These are phyloP conservation scores for Seriola quinqueradiata DNA, from an alignment of 2,113 vertebrate genomes.

Conservation along the genomic window DNA sequence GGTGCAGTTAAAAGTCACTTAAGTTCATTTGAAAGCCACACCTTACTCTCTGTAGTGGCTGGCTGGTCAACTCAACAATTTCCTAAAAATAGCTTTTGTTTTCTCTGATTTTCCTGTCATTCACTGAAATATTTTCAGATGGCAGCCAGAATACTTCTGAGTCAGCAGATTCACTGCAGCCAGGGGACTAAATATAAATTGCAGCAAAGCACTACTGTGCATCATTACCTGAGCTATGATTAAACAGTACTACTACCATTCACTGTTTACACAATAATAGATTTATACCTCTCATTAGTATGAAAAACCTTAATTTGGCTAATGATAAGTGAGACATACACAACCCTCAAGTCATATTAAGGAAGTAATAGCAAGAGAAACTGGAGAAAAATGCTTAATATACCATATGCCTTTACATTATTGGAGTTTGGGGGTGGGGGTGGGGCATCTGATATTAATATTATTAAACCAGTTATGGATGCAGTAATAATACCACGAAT, in stretches of 20 bases:
- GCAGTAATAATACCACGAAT: neutral
- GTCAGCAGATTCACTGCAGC: slow-evolving; percentile 23
- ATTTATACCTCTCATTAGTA: slow-evolving; percentile 17
- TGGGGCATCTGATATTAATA: no score
- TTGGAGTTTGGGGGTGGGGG: no score
- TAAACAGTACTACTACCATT: slow-evolving; percentile 28
- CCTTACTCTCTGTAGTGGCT: neutral
- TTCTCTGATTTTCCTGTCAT: slow-evolving; percentile 21
- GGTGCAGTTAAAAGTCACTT: neutral
- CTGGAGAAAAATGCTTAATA: neutral
- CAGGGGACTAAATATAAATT: slow-evolving; percentile 31
- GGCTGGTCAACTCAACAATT: neutral
- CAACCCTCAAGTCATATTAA: neutral
- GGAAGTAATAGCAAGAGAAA: neutral
- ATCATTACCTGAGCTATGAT: slow-evolving; percentile 37
- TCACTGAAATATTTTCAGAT: slow-evolving; percentile 9
- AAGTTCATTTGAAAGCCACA: slow-evolving; percentile 16
- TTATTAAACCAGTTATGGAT: neutral
- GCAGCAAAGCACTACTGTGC: slow-evolving; percentile 13
- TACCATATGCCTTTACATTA: neutral
- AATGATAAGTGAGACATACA: neutral
- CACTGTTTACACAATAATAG: slow-evolving; percentile 25
- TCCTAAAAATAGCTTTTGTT: slow-evolving; percentile 32
- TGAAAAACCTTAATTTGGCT: neutral
- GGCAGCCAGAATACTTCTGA: slow-evolving; percentile 21